Base-by-base conservation (phyloP, 1,140 invertebrate species). In the Teleogryllus occipitalis region DNA sequence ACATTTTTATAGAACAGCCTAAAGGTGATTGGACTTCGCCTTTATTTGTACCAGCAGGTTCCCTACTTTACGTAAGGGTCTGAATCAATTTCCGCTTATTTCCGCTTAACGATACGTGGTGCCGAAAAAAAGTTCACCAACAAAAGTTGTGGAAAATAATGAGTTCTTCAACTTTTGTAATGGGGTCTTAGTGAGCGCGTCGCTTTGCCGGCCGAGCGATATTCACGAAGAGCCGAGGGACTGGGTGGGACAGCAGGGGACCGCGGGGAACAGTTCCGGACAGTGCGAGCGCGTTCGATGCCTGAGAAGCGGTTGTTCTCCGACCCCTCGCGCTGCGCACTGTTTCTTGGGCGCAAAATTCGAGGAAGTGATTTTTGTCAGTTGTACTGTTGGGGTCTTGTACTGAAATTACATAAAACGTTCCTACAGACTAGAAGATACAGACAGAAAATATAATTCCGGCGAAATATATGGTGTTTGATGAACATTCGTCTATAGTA, bases 111-210 rank as follows among this genome's bases (percentile, higher is more conserved):
- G 54, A 65, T 65, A 65, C 54, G 54, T 65, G 54, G 54, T 18
- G 54, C 18, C 54, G 18, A 65, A 65, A 65, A 54, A 65, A 65
- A 65, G 18, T 10, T 65, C 18, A 10, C 18, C 54, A 65, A 65
- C 54, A 14, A 65, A 65, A 65, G 18, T 65, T 65, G 54, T 18
- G 54, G 54, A 65, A 65, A 65, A 65, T 65, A 65, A 65, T 65
- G 54, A 65, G 54, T 65, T 65, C 54, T 65, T 65, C 54, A 65
- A 65, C 54, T 65, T 65, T 65, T 65, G 54, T 65, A 65, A 65
- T 65, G 18, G 54, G 54, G 54, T 65, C 54, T 65, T 65, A 65
- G 54, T 7, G 18, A 65, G 54, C 10, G 54, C 54, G 27, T 65
- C 54, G 10, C 54, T 65, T 65, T 65, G 27, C 27, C 27, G 27